These are phyloP conservation scores for Odontomyia ornata DNA, from an alignment of 2,888 invertebrate genomes.

Conservation along the genomic window DNA sequence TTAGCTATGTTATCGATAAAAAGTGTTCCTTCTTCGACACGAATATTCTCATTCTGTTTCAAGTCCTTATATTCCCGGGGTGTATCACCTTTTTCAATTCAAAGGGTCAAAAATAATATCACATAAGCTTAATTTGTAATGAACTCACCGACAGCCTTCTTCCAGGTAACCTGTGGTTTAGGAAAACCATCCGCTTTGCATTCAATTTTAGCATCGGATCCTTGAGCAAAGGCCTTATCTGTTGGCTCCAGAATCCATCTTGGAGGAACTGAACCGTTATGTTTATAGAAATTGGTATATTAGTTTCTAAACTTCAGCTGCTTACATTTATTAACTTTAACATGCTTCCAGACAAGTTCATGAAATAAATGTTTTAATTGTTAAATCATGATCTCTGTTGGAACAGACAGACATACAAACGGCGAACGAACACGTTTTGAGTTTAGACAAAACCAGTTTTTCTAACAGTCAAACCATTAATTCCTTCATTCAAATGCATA, in stretches of 20 bases:
- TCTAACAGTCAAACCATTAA: background rate
- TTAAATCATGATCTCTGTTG: background rate
- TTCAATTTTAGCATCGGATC: slow-evolving; percentile 92
- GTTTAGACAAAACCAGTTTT: background rate
- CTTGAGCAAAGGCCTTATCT: slow-evolving; percentile 94
- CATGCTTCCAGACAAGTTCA: slow-evolving; percentile 32
- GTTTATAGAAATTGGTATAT: slow-evolving; percentile 16
- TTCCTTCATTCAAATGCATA: background rate
- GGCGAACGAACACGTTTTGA: background rate
- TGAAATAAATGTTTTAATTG: slow-evolving; percentile 12
- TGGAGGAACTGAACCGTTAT: slow-evolving; percentile 78
- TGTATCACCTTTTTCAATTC: slow-evolving; percentile 76
- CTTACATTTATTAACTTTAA: background rate
- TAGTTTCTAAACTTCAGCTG: background rate
- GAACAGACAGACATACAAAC: slow-evolving; percentile 35
- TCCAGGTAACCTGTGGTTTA: slow-evolving; percentile 93
- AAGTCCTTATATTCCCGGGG: slow-evolving; percentile 94
- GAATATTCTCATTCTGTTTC: slow-evolving; percentile 89
- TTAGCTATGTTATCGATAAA: slow-evolving; percentile 90
- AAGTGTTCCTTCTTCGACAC: slow-evolving; percentile 93
- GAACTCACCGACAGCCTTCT: slow-evolving; percentile 87
- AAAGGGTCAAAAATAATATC: background rate
- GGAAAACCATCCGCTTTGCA: slow-evolving; percentile 97
- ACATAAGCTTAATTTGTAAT: background rate
- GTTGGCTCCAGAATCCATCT: slow-evolving; percentile 96